Evolutionary conservation across 2,888 invertebrate genomes (phyloP).

Genomic region (Marasmarcha lunaedactyla): DNA sequence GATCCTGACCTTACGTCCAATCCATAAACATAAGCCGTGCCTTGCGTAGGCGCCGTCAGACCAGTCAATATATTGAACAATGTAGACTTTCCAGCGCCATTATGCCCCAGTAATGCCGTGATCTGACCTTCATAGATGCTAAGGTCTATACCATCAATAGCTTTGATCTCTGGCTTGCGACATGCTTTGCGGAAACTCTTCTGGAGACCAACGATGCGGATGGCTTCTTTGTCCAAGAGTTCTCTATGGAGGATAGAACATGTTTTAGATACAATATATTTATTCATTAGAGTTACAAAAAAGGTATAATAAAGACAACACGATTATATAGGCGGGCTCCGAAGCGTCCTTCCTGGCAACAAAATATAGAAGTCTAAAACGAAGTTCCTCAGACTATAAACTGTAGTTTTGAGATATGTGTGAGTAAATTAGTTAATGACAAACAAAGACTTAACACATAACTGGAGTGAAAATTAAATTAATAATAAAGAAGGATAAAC

Average conservation of each 20-base stretch:
- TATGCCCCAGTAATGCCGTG: constrained; percentile 87
- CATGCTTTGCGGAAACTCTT: constrained; percentile 77
- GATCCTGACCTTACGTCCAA: constrained; percentile 74
- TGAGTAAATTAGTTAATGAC: no score
- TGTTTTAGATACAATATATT: no score
- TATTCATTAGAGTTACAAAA: no score
- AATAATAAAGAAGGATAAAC: no score
- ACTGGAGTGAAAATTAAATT: no score
- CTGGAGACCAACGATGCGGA: constrained; percentile 78
- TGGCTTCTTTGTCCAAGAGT: constrained; percentile 80
- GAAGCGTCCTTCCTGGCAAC: no score
- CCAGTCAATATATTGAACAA: constrained; percentile 88
- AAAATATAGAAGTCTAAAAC: no score
- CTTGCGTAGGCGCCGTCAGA: constrained; percentile 78
- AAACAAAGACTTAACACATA: no score
- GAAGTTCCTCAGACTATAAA: no score
- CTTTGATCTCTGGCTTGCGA: constrained; percentile 76
- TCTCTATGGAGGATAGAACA: constrained; percentile 45
- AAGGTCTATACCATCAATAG: constrained; percentile 81
- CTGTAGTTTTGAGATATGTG: no score
- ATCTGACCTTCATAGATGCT: constrained; percentile 89
- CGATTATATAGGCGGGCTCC: no score
- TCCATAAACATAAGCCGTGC: constrained; percentile 81
- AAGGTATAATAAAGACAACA: no score
- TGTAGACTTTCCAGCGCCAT: constrained; percentile 90